Conservation (phyloP, 2,888 invertebrate genomes). For the Athalia rosae region DNA sequence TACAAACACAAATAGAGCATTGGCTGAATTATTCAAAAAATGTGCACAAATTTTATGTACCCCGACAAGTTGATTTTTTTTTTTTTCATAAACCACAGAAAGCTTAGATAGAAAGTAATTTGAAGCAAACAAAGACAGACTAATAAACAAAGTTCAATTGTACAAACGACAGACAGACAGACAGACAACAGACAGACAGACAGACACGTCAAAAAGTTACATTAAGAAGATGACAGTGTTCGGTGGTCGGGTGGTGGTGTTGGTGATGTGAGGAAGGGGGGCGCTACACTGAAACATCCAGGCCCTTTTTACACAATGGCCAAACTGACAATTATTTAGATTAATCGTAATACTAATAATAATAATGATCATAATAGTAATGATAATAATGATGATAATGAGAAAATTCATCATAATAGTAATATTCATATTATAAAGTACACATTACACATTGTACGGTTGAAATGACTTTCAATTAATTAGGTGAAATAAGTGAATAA, state of each 20-base stretch:
- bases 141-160: constrained; percentile 30
- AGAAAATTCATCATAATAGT: neutral
- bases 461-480: too few species aligned
- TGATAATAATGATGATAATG: neutral
- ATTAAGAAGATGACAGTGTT: constrained; percentile 70
- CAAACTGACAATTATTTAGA: constrained; percentile 62
- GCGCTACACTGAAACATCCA: constrained; percentile 71
- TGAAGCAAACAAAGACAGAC: constrained; percentile 32
- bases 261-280: constrained; percentile 71
- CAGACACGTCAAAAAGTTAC: constrained; percentile 66
- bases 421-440: neutral
- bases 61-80: neutral
- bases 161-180: constrained; percentile 54
- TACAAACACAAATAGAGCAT: too few species aligned
- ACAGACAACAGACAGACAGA: constrained; percentile 61
- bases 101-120: neutral
- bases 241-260: constrained; percentile 69
- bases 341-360: constrained; percentile 51
- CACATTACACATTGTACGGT: neutral
- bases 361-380: constrained; percentile 2
- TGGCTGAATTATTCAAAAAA: too few species aligned
- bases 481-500: too few species aligned
- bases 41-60: too few species aligned
- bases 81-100: neutral
- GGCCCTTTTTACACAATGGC: constrained; percentile 67